A percentile compares a stretch with the other conserved stretches of the same genome.
phyloP scores from a whole-genome alignment of 2,113 vertebrate genomes.

The Microcebus murinus region DNA sequence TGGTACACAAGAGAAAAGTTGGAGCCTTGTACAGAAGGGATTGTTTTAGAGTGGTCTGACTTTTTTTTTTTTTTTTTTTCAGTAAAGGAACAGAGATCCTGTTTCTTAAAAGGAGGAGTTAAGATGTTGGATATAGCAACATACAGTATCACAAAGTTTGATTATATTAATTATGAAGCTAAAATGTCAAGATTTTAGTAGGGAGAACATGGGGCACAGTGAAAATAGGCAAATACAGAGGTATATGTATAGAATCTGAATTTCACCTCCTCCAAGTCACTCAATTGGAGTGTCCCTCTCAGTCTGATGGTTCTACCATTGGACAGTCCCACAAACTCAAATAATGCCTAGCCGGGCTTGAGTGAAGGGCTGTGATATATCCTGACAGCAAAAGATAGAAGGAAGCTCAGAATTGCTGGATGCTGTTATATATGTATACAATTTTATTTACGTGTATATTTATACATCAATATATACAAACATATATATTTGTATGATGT shows the following conservation, averaged over 20 bases:
- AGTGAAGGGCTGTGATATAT: neutral
- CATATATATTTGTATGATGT: slow-evolving; percentile 81
- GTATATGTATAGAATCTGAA: neutral
- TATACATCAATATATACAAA: slow-evolving; percentile 78
- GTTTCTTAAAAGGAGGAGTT: slow-evolving; percentile 24
- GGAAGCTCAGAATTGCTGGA: slow-evolving; percentile 59
- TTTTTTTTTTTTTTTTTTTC: neutral
- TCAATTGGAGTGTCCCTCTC: neutral
- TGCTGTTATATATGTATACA: slow-evolving; percentile 68
- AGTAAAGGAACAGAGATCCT: neutral
- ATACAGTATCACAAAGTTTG: neutral
- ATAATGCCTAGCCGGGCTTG: neutral
- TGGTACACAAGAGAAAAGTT: neutral
- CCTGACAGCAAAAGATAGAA: slow-evolving; percentile 41
- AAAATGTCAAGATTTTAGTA: slow-evolving; percentile 49
- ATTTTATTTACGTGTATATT: slow-evolving; percentile 80
- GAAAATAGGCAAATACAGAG: slow-evolving; percentile 5
- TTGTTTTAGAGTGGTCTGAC: slow-evolving; percentile 4
- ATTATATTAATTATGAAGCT: slow-evolving; percentile 1
- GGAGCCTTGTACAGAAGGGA: neutral
- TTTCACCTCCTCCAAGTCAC: neutral
- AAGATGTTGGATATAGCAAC: neutral
- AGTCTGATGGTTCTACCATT: neutral
- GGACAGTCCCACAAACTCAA: neutral
- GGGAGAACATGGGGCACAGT: neutral